phyloP scores from a whole-genome alignment of 2,888 invertebrate genomes.

The Corythucha ciliata region DNA sequence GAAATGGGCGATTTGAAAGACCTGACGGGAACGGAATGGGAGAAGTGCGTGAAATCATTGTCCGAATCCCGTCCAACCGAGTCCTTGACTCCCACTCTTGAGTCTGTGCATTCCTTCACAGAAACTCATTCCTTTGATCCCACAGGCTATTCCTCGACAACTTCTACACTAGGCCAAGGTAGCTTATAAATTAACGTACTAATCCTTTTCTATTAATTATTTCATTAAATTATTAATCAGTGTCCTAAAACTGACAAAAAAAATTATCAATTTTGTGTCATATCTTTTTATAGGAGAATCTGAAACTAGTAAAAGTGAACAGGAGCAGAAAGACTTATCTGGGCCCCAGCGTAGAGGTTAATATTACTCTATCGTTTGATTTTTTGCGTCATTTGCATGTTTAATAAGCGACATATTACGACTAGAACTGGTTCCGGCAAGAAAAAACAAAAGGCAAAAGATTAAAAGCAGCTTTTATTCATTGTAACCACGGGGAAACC shows the following conservation, averaged over 20 bases:
- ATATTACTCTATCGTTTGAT: slow-evolving; percentile 20
- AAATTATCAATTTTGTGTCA: too few species aligned
- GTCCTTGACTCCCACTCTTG: slow-evolving; percentile 11
- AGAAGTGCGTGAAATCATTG: slow-evolving; percentile 39
- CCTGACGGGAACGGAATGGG: slow-evolving; percentile 38
- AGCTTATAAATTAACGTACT: background rate
- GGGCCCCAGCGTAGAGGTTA: slow-evolving; percentile 28
- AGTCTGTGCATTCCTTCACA: slow-evolving; percentile 14
- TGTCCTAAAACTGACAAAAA: too few species aligned
- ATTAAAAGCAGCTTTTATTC: too few species aligned
- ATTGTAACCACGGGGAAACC: too few species aligned
- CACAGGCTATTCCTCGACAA: slow-evolving; percentile 22
- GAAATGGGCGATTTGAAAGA: slow-evolving; percentile 31
- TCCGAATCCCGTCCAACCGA: slow-evolving; percentile 26
- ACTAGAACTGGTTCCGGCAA: too few species aligned
- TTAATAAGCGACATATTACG: too few species aligned
- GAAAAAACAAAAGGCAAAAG: too few species aligned
- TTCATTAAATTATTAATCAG: background rate
- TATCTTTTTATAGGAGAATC: slow-evolving; percentile 31
- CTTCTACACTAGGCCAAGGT: slow-evolving; percentile 21
- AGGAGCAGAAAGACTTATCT: slow-evolving; percentile 23
- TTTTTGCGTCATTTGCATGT: too few species aligned
- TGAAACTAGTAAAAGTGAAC: slow-evolving; percentile 25
- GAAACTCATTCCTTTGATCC: slow-evolving; percentile 18
- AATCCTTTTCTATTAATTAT: background rate